A percentile compares a stretch with the other conserved stretches of the same genome.
phyloP scores from a whole-genome alignment of 1,140 invertebrate species.

The Drosophila grimshawi region DNA sequence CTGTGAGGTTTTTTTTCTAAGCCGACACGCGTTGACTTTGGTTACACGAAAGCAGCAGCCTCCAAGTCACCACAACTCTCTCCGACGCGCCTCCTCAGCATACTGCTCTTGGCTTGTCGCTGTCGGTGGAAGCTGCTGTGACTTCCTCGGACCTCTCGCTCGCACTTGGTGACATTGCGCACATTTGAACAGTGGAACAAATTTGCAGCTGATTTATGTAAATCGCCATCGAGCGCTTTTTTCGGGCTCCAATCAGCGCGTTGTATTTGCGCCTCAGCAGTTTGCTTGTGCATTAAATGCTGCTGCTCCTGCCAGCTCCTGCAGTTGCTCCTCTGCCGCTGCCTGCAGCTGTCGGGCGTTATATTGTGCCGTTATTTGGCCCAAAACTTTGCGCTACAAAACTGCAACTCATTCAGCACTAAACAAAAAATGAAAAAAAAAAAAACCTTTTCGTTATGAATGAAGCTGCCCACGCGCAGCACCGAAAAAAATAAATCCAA shows the following conservation, averaged over 20 bases:
- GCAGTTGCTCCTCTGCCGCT: slow-evolving; percentile 22
- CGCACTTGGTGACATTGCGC: slow-evolving; percentile 50
- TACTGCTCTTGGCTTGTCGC: slow-evolving; percentile 17
- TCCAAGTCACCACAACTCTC: background rate
- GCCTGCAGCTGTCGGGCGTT: slow-evolving; percentile 20
- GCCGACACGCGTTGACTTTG: slow-evolving; percentile 76
- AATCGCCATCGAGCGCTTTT: slow-evolving; percentile 59
- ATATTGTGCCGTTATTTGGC: slow-evolving; percentile 68
- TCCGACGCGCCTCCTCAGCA: background rate
- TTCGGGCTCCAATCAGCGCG: slow-evolving; percentile 68
- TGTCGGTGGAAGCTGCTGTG: slow-evolving; percentile 66
- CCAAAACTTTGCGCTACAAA: slow-evolving; percentile 54
- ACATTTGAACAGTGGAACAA: slow-evolving; percentile 82
- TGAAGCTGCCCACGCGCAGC: slow-evolving; percentile 72
- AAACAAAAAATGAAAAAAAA: slow-evolving; percentile 19
- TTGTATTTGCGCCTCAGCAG: background rate
- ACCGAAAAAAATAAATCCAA: slow-evolving; percentile 31
- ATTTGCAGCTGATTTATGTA: slow-evolving; percentile 82
- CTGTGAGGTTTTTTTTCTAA: slow-evolving; percentile 65
- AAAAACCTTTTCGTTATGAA: slow-evolving; percentile 65
- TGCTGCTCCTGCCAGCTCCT: slow-evolving; percentile 36
- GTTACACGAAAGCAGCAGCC: slow-evolving; percentile 27
- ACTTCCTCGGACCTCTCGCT: slow-evolving; percentile 79
- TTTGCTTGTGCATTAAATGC: slow-evolving; percentile 31
- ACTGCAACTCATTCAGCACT: slow-evolving; percentile 77